These are phyloP conservation scores for Octodon degus DNA, from an alignment of 2,113 vertebrate species.

Conservation along the genomic window DNA sequence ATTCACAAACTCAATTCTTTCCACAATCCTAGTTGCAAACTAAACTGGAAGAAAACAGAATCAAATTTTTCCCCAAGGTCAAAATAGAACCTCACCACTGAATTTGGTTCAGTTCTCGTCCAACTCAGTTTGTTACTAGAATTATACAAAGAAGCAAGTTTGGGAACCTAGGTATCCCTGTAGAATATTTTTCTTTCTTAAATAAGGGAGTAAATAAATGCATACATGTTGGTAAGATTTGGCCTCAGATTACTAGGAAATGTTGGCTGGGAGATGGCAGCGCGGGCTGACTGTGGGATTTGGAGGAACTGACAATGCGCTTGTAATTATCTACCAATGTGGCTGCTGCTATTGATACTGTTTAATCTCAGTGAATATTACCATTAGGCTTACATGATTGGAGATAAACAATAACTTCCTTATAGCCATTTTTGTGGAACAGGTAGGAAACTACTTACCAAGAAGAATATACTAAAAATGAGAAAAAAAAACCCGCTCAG, in stretches of 20 bases:
- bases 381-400: not conserved
- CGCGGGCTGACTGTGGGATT: not conserved
- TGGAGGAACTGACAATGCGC: not conserved
- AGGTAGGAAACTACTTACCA: conserved; percentile 52
- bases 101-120: not conserved
- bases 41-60: not conserved
- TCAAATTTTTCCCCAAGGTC: not conserved
- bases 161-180: not conserved
- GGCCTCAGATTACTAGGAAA: not conserved
- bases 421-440: conserved; percentile 41
- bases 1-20: not conserved
- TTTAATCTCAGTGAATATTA: conserved; percentile 14
- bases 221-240: not conserved
- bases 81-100: not conserved
- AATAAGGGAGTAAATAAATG: not conserved
- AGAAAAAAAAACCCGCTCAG: not conserved
- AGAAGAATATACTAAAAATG: conserved; percentile 11
- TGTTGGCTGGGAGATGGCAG: not conserved
- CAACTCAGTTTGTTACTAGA: not conserved
- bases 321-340: not conserved
- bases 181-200: not conserved
- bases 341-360: not conserved
- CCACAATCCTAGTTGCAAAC: not conserved
- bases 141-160: not conserved
- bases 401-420: not conserved